These are phyloP conservation scores for Zaprionus camerounensis DNA, from an alignment of 1,140 invertebrate species.

Conservation along the genomic window DNA sequence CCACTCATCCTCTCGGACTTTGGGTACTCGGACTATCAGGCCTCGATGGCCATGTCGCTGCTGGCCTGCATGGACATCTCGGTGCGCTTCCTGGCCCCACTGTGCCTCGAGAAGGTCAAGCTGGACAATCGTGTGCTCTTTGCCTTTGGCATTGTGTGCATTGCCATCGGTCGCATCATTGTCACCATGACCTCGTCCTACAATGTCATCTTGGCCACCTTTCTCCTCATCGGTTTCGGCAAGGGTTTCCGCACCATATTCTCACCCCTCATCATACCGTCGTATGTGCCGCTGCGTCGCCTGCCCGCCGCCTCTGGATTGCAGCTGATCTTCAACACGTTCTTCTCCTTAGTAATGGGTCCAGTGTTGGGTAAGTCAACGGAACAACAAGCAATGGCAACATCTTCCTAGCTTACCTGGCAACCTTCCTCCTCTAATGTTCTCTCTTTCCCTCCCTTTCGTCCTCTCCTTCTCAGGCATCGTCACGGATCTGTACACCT, in stretches of 20 bases:
- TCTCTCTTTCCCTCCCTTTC: neutral
- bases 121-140: constrained; percentile 88
- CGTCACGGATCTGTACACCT: constrained; percentile 61
- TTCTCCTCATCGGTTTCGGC: constrained; percentile 86
- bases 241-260: constrained; percentile 90
- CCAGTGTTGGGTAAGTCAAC: constrained; percentile 86
- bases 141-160: constrained; percentile 87
- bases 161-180: constrained; percentile 86
- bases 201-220: constrained; percentile 63
- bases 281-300: constrained; percentile 87
- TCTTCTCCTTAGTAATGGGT: constrained; percentile 87
- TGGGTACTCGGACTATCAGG: constrained; percentile 85
- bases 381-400: too few relatives aligned
- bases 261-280: constrained; percentile 88
- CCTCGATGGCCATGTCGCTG: constrained; percentile 87
- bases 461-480: constrained; percentile 39
- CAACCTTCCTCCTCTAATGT: neutral
- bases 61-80: constrained; percentile 86
- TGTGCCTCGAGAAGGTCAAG: constrained; percentile 87
- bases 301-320: constrained; percentile 88
- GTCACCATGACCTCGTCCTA: constrained; percentile 66
- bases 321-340: constrained; percentile 87
- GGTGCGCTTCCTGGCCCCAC: constrained; percentile 87
- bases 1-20: constrained; percentile 88
- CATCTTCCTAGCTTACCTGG: neutral